phyloP scores from a whole-genome alignment of 1,140 invertebrate genomes.

The Helicoverpa armigera region DNA sequence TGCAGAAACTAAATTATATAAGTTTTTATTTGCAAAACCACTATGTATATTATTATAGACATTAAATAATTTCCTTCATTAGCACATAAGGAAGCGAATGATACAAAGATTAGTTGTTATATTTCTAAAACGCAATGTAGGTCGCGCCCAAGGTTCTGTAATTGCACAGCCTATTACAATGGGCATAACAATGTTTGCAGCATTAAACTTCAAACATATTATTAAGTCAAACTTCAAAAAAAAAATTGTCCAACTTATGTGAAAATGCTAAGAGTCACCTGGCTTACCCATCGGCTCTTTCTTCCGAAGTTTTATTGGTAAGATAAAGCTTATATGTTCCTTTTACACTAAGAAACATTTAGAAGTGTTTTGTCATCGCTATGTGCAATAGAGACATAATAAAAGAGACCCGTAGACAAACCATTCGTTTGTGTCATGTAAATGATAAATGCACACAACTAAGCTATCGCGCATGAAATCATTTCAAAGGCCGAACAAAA shows the following conservation, averaged over 20 bases:
- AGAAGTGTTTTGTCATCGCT: background rate
- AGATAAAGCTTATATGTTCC: too few relatives aligned
- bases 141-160: slow-evolving; percentile 42
- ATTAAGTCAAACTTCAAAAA: background rate
- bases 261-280: too few relatives aligned
- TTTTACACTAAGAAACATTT: background rate
- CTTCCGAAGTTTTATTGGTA: too few relatives aligned
- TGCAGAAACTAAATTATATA: slow-evolving; percentile 12
- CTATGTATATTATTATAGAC: slow-evolving; percentile 2
- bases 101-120: background rate
- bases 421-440: background rate
- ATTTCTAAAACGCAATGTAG: slow-evolving; percentile 43
- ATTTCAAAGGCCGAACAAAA: slow-evolving; percentile 32
- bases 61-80: slow-evolving; percentile 39
- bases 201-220: too few relatives aligned
- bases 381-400: background rate
- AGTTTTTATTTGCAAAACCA: background rate
- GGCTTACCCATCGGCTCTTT: too few relatives aligned
- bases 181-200: slow-evolving; percentile 12
- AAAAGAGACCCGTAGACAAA: background rate
- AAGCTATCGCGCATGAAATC: slow-evolving; percentile 38
- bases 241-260: too few relatives aligned
- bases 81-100: slow-evolving; percentile 42
- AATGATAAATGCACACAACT: slow-evolving; percentile 22
- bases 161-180: slow-evolving; percentile 14